A percentile compares a stretch with the other conserved stretches of the same genome.
These are phyloP conservation scores for Malurus alboscapulatus DNA, from an alignment of 2,113 vertebrate genomes.

Conservation along the genomic window DNA sequence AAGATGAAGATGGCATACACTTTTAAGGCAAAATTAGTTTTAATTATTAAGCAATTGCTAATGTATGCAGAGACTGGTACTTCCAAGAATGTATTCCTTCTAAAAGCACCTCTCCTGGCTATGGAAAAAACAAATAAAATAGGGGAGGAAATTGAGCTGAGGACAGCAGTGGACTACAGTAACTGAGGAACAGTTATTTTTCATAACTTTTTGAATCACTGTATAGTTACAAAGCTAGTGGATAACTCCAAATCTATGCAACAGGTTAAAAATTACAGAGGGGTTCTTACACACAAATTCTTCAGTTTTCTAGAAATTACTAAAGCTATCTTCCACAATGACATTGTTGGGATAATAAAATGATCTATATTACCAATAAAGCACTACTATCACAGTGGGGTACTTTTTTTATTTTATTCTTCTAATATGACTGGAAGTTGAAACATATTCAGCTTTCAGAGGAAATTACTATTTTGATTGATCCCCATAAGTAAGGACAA, in stretches of 20 bases:
- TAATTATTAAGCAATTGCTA: background rate
- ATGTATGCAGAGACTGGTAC: background rate
- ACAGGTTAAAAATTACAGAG: background rate
- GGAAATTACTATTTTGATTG: background rate
- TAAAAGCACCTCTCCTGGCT: background rate
- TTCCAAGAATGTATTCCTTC: background rate
- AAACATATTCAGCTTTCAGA: background rate
- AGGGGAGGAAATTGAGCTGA: background rate
- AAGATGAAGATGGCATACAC: background rate
- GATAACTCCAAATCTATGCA: background rate
- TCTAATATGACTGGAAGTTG: background rate
- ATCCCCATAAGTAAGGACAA: rapidly evolving
- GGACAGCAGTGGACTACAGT: background rate
- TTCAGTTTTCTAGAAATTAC: background rate
- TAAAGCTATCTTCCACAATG: background rate
- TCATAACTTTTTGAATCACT: background rate
- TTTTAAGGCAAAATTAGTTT: background rate
- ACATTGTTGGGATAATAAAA: background rate
- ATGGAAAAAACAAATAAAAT: rapidly evolving
- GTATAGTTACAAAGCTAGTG: background rate
- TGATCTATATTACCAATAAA: background rate
- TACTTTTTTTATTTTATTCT: background rate
- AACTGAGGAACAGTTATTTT: background rate
- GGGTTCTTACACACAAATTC: background rate
- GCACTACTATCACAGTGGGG: rapidly evolving